A percentile compares a stretch with the other conserved stretches of the same genome.
These are phyloP conservation scores for Melanotaenia trifasciata DNA, from an alignment of 2,797 vertebrate species.

Conservation along the genomic window DNA sequence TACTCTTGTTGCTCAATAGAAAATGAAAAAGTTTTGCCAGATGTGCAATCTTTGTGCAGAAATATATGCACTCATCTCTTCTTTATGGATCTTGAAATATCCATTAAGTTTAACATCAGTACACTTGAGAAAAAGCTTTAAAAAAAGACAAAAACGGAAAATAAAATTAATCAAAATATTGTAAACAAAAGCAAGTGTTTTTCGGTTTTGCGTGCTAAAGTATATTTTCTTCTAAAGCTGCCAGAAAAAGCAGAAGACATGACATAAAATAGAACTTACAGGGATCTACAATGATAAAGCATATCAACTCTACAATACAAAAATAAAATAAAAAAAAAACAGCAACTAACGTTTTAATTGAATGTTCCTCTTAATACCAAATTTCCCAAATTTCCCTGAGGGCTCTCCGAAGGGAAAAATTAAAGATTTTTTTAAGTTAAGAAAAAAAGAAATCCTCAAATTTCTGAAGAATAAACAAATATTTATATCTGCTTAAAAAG, in stretches of 20 bases:
- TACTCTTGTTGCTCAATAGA: constrained; percentile 29
- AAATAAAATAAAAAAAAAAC: no score
- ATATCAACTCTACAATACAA: not conserved
- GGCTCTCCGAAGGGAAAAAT: no score
- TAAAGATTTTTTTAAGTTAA: not conserved
- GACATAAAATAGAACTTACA: not conserved
- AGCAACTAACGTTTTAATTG: no score
- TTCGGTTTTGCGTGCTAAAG: no score
- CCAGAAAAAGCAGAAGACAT: not conserved
- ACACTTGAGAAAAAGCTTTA: not conserved
- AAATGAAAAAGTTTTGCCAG: not conserved
- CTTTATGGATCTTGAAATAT: not conserved
- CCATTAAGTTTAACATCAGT: not conserved
- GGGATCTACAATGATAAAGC: not conserved
- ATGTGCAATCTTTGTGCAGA: constrained; percentile 1
- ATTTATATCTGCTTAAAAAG: not conserved
- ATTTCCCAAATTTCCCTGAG: no score
- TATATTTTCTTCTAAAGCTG: not conserved
- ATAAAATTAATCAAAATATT: not conserved
- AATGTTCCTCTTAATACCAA: no score
- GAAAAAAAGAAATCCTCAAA: no score
- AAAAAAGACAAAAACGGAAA: not conserved
- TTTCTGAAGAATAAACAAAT: no score
- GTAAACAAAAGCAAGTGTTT: not conserved
- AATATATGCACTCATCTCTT: not conserved